Conservation (phyloP, 2,797 vertebrate genomes). For the Rhabdophis nuchalis region DNA sequence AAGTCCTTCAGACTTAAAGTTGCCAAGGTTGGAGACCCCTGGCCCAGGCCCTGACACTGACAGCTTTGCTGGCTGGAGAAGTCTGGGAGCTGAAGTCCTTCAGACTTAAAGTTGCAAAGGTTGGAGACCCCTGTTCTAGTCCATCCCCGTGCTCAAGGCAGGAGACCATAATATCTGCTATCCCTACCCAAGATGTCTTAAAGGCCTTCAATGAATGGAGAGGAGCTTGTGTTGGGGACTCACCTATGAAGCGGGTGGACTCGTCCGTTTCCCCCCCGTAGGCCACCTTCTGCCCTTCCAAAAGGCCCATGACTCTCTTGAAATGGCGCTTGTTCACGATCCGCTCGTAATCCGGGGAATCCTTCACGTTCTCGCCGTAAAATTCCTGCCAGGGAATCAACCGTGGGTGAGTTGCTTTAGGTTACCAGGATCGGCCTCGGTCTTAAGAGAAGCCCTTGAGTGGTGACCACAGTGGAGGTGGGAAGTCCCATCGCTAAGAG, state of each 20-base stretch:
- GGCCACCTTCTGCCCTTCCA: conserved; percentile 85
- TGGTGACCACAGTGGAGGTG: neutral
- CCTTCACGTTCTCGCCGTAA: conserved; percentile 84
- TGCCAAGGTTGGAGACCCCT: no score
- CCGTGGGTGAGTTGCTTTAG: accelerated
- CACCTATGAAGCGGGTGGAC: conserved; percentile 83
- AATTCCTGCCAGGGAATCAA: conserved; percentile 77
- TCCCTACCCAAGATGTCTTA: no score
- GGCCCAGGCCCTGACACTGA: no score
- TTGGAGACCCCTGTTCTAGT: no score
- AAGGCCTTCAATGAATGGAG: neutral
- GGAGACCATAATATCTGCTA: neutral
- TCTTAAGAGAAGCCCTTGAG: neutral
- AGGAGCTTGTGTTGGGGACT: neutral
- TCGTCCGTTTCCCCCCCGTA: conserved; percentile 82
- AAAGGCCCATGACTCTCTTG: conserved; percentile 75
- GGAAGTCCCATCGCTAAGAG: neutral
- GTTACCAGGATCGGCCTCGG: neutral
- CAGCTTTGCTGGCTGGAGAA: no score
- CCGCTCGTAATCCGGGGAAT: conserved; percentile 83
- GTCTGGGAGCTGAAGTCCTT: no score
- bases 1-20: no score
- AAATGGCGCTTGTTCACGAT: conserved; percentile 86
- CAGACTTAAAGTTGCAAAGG: no score
- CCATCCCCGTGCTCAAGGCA: neutral